A percentile compares a stretch with the other conserved stretches of the same genome.
phyloP scores from a whole-genome alignment of 2,113 vertebrate genomes.

The Chascanopsetta lugubris region DNA sequence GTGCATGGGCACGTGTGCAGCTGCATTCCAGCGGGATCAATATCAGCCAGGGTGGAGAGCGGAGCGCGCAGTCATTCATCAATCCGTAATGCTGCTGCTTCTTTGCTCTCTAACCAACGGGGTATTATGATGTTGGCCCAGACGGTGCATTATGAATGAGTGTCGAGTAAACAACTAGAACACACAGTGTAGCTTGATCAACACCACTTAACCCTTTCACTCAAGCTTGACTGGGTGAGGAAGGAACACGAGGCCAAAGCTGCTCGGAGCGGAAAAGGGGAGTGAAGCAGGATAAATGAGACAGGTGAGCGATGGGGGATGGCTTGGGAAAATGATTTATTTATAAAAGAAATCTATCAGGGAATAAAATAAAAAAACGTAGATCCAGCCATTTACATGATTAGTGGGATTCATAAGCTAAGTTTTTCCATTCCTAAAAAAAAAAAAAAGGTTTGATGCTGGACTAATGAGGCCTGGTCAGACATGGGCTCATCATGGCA shows the following conservation, averaged over 20 bases:
- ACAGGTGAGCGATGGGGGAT: constrained; percentile 62
- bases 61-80: constrained; percentile 67
- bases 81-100: constrained; percentile 63
- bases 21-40: constrained; percentile 62
- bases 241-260: constrained; percentile 16
- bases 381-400: constrained; percentile 64
- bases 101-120: constrained; percentile 55
- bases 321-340: constrained; percentile 59
- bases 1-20: constrained; percentile 13
- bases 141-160: constrained; percentile 58
- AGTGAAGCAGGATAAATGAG: constrained; percentile 51
- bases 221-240: constrained; percentile 24
- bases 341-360: constrained; percentile 53
- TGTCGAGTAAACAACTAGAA: constrained; percentile 29
- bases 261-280: constrained; percentile 16
- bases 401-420: constrained; percentile 17
- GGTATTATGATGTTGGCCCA: constrained; percentile 49
- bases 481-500: constrained; percentile 48
- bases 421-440: constrained; percentile 45
- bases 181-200: constrained; percentile 19
- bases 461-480: constrained; percentile 54
- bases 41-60: constrained; percentile 65
- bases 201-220: constrained; percentile 44
- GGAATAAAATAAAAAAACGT: constrained; percentile 24
- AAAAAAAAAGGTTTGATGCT: constrained; percentile 40